These are phyloP conservation scores for Scopus umbretta DNA, from an alignment of 2,113 vertebrate genomes.

Conservation along the genomic window DNA sequence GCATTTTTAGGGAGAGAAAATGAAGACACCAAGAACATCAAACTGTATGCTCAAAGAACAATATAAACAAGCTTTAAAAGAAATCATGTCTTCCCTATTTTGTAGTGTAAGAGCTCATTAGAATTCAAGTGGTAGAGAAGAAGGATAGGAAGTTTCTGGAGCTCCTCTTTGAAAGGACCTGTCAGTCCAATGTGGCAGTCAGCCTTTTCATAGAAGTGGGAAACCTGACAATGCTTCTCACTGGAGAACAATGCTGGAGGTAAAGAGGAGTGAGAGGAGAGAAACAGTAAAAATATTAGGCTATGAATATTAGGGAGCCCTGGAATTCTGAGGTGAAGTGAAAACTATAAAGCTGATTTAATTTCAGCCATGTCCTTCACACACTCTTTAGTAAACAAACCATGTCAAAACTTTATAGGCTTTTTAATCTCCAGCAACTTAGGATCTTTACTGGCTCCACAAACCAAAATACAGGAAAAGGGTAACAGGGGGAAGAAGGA, in stretches of 20 bases:
- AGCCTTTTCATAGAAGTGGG: background rate
- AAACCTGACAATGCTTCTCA: background rate
- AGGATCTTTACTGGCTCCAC: background rate
- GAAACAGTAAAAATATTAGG: background rate
- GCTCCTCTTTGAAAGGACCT: background rate
- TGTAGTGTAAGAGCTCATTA: background rate
- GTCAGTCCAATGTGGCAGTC: constrained; percentile 14
- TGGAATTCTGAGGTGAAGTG: background rate
- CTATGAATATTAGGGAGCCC: background rate
- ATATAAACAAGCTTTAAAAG: background rate
- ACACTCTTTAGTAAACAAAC: background rate
- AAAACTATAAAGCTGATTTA: background rate
- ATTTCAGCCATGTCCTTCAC: background rate
- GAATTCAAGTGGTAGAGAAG: background rate
- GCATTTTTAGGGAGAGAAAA: background rate
- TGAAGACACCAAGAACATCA: background rate
- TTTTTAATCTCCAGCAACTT: background rate
- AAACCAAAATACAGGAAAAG: background rate
- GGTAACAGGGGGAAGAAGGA: accelerated
- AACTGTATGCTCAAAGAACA: background rate
- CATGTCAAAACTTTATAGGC: background rate
- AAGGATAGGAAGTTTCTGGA: background rate
- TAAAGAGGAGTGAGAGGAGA: background rate
- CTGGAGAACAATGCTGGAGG: background rate
- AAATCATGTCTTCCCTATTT: background rate